Evolutionary conservation across 2,113 vertebrate genomes (phyloP).

Genomic region (Eupsittula cactorum): DNA sequence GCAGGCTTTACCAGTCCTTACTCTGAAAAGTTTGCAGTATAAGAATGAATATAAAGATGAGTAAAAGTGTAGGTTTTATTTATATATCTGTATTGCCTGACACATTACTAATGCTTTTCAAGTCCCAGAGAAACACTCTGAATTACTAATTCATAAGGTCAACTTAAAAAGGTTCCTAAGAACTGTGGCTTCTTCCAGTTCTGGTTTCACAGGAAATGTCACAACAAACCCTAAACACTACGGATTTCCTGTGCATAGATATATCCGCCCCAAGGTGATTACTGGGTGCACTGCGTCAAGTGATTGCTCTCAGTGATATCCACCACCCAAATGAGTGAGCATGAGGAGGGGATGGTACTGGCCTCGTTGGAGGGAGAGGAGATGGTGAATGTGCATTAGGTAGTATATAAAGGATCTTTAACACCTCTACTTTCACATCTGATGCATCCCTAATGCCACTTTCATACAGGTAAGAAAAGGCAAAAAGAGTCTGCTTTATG

Average conservation of each 20-base stretch:
- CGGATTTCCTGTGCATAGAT: background rate
- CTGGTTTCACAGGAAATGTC: background rate
- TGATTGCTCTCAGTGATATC: background rate
- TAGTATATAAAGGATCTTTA: background rate
- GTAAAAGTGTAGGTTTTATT: background rate
- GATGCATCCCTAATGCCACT: background rate
- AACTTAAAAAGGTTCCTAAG: background rate
- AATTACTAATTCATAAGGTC: background rate
- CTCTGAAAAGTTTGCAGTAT: background rate
- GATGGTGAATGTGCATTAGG: background rate
- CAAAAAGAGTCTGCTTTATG: background rate
- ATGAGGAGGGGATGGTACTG: background rate
- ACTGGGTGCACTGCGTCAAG: background rate
- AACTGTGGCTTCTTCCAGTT: background rate
- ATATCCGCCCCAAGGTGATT: background rate
- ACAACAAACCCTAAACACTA: background rate
- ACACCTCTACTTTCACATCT: background rate
- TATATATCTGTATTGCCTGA: background rate
- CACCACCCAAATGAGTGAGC: background rate
- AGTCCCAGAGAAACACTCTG: background rate
- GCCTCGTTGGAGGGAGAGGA: background rate
- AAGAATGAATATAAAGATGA: background rate
- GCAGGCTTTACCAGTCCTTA: background rate
- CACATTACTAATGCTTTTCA: background rate
- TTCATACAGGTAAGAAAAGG: background rate